These are phyloP conservation scores for Orthosia gothica DNA, from an alignment of 2,888 invertebrate genomes.

Conservation along the genomic window DNA sequence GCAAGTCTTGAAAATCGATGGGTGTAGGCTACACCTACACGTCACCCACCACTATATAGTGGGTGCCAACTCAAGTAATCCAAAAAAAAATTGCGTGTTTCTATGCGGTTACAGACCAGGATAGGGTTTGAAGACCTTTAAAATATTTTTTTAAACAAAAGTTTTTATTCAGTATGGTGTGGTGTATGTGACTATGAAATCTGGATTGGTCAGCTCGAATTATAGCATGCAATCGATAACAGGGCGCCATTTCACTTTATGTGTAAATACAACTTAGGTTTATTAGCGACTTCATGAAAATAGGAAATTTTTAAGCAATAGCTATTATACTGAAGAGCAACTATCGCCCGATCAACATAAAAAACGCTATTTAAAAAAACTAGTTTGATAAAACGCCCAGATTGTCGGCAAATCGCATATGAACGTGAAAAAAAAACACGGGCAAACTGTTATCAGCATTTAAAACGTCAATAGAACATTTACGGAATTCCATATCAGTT, in stretches of 20 bases:
- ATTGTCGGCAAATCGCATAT: neutral
- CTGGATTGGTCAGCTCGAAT: neutral
- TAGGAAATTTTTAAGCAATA: neutral
- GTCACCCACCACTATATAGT: neutral
- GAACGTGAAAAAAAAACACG: constrained; percentile 14
- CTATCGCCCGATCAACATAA: constrained; percentile 1
- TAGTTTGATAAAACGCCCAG: neutral
- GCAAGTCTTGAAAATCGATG: neutral
- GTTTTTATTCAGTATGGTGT: too few relatives aligned
- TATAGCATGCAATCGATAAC: neutral
- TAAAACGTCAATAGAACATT: constrained; percentile 40
- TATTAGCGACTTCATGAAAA: neutral
- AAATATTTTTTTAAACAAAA: constrained; percentile 7
- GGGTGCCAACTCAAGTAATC: neutral
- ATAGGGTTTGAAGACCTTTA: constrained; percentile 22
- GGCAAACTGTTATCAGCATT: constrained; percentile 37
- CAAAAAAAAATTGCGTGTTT: too few relatives aligned
- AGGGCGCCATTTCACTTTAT: too few relatives aligned
- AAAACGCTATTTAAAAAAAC: neutral
- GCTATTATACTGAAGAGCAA: neutral
- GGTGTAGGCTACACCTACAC: neutral
- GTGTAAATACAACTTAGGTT: too few relatives aligned
- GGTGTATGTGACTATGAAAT: too few relatives aligned
- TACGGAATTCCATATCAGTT: constrained; percentile 41
- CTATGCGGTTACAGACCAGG: constrained; percentile 5